Conservation (phyloP, 1,140 invertebrate genomes). For the Vanessa atalanta region DNA sequence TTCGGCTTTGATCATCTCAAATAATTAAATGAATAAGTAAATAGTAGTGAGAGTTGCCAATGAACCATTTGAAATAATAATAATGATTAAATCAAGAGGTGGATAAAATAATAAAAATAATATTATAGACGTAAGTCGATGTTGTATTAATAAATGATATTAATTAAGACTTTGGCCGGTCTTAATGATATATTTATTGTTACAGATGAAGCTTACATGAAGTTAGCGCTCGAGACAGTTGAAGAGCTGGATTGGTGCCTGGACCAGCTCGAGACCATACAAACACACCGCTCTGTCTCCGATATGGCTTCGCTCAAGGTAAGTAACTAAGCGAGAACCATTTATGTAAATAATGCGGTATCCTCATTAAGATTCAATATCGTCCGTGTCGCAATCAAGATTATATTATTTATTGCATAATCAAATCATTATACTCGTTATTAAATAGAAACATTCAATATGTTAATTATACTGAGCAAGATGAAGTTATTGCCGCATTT, state of each 20-base stretch:
- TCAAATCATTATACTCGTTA: too few relatives aligned
- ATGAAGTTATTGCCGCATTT: too few relatives aligned
- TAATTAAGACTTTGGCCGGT: not conserved
- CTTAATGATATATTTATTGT: conserved; percentile 39
- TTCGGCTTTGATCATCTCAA: too few relatives aligned
- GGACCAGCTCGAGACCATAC: conserved; percentile 99
- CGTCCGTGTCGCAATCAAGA: not conserved
- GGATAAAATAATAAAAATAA: too few relatives aligned
- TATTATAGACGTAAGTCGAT: too few relatives aligned
- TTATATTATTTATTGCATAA: not conserved
- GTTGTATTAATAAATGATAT: not conserved
- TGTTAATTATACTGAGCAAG: too few relatives aligned
- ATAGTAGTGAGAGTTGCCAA: too few relatives aligned
- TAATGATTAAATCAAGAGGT: too few relatives aligned
- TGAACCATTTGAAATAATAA: too few relatives aligned
- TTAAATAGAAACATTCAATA: too few relatives aligned
- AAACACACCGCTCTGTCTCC: conserved; percentile 98
- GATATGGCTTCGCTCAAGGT: conserved; percentile 99
- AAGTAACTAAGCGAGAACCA: not conserved
- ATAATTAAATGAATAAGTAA: too few relatives aligned
- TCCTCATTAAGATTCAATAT: not conserved
- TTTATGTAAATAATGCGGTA: not conserved
- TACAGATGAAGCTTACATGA: conserved; percentile 94
- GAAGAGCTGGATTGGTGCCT: conserved; percentile 99
- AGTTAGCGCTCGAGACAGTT: conserved; percentile 96